phyloP scores from a whole-genome alignment of 2,797 vertebrate genomes.

The Aplochiton taeniatus region DNA sequence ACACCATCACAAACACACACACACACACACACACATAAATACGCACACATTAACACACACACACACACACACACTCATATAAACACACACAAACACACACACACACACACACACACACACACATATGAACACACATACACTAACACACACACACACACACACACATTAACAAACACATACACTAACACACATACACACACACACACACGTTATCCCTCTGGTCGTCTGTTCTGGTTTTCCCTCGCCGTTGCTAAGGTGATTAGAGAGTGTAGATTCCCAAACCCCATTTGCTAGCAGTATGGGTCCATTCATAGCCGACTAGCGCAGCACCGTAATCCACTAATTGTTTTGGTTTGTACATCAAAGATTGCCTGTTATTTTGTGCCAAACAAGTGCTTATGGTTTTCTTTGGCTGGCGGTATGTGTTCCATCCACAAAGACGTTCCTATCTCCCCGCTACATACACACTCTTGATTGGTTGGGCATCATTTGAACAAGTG shows the following conservation, averaged over 20 bases:
- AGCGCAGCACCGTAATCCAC: constrained; percentile 6
- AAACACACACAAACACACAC: background rate
- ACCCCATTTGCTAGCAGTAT: background rate
- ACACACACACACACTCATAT: background rate
- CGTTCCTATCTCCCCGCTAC: background rate
- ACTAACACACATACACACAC: constrained; percentile 15
- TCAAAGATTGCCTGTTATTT: background rate
- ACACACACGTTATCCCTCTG: constrained; percentile 13
- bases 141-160: constrained; percentile 12
- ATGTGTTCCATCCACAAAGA: background rate
- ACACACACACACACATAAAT: background rate
- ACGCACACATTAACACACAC: background rate
- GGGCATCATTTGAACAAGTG: background rate
- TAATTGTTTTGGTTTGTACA: constrained; percentile 9
- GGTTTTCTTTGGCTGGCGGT: too few relatives aligned
- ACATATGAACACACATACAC: constrained; percentile 7
- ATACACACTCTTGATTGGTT: background rate
- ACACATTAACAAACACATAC: constrained; percentile 5
- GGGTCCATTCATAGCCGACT: constrained; percentile 1
- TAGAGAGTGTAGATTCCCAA: background rate
- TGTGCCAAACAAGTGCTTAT: background rate
- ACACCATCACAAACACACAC: too few relatives aligned
- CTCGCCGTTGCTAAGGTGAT: constrained; percentile 4
- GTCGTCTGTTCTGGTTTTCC: background rate
- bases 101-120: background rate